Percentiles rank a stretch among this genome's conserved stretches.
Conservation (phyloP, 2,888 invertebrate genomes). For the Syrphus vitripennis region DNA sequence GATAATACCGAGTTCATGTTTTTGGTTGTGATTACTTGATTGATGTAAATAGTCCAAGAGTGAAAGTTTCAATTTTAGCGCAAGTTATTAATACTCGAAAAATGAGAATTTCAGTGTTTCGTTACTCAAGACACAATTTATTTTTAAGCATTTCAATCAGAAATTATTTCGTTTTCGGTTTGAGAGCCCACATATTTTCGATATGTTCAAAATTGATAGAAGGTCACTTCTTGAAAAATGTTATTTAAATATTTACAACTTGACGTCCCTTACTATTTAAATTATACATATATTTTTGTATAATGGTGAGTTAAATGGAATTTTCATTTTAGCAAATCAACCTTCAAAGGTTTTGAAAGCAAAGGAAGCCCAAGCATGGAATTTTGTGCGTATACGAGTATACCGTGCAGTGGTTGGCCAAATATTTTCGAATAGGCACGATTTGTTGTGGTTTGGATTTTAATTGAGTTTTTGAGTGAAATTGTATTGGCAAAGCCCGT, state of each 20-base stretch:
- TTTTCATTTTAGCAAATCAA: not conserved
- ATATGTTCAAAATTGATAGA: too few relatives aligned
- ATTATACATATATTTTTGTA: not conserved
- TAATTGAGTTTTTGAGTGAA: slow-evolving; percentile 46
- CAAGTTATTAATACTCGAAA: too few relatives aligned
- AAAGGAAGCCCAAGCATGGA: slow-evolving; percentile 15
- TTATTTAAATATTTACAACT: not conserved
- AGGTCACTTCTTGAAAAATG: not conserved
- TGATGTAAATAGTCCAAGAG: not conserved
- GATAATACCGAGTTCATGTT: slow-evolving; percentile 32
- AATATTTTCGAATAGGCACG: slow-evolving; percentile 46
- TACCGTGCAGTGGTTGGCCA: slow-evolving; percentile 47
- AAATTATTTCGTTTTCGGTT: too few relatives aligned
- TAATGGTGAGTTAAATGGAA: not conserved
- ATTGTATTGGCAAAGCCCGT: not conserved
- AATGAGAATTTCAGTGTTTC: too few relatives aligned
- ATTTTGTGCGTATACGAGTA: slow-evolving; percentile 37
- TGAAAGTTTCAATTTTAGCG: not conserved
- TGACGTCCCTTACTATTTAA: not conserved
- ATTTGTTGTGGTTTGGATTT: slow-evolving; percentile 42
- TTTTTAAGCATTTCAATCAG: too few relatives aligned
- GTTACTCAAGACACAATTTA: too few relatives aligned
- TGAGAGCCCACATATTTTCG: too few relatives aligned
- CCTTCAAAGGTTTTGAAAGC: not conserved
- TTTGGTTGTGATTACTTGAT: slow-evolving; percentile 41